Conservation (phyloP, 2,888 invertebrate genomes). For the Maniola hyperantus region DNA sequence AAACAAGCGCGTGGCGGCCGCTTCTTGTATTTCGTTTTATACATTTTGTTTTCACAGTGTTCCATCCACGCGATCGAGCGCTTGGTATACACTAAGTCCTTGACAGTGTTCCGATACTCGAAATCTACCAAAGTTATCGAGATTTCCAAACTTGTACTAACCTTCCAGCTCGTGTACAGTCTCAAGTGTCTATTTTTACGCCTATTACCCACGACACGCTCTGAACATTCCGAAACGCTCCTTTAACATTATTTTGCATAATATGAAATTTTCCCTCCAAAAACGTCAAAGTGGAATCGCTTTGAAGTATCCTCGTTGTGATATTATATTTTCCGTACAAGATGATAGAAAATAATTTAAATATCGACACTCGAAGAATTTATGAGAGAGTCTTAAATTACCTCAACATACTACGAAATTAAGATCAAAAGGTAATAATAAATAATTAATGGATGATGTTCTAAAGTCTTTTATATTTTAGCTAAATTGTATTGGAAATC, state of each 20-base stretch:
- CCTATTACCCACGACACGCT: conserved; percentile 30
- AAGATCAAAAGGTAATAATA: conserved; percentile 6
- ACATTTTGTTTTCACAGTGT: too few species aligned
- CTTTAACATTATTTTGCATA: conserved; percentile 28
- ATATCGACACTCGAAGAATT: conserved; percentile 14
- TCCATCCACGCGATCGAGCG: too few species aligned
- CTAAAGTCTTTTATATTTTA: too few species aligned
- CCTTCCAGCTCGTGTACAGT: neutral
- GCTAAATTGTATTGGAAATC: too few species aligned
- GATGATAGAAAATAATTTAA: conserved; percentile 18
- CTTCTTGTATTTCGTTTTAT: too few species aligned
- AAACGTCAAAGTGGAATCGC: conserved; percentile 20
- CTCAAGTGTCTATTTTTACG: conserved; percentile 26
- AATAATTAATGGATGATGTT: neutral
- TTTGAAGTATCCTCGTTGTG: conserved; percentile 23
- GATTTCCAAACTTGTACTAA: neutral
- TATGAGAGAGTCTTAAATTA: conserved; percentile 7
- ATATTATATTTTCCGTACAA: conserved; percentile 11
- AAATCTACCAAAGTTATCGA: too few species aligned
- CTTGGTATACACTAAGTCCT: too few species aligned
- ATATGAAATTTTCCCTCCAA: conserved; percentile 26
- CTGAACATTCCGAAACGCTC: conserved; percentile 22
- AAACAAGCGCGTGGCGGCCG: too few species aligned
- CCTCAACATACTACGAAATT: conserved; percentile 1
- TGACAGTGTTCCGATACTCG: too few species aligned